Base-by-base conservation (phyloP, 92 coral and sea anemone genomes). In the Desmophyllum pertusum region DNA sequence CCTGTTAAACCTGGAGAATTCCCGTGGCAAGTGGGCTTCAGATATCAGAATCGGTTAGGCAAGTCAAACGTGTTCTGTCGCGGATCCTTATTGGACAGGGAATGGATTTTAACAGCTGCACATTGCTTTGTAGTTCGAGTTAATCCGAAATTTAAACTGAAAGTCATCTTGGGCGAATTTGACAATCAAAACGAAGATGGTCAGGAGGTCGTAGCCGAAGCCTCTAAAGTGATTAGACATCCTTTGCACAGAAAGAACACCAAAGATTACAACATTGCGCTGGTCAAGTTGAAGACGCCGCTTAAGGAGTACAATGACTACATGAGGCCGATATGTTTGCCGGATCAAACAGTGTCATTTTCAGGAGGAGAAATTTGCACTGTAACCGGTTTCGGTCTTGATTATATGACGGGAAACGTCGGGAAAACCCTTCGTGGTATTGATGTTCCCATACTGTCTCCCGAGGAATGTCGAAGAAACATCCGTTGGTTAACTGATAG, bases 91-190 rank as follows among this genome's bases (percentile, higher is more conserved):
- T 25, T 89, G 77, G 83, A 89, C 84, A 86, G 83, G 33, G 66
- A 85, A 17, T 89, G 92, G 92, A 76, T 81, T 21, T 72, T 89
- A 14, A 84, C 92, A 25, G 92, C 92, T 19, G 89, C 92, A 8
- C 92, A 85, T 36, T 89, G 92, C 25, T 84, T 89, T 51, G 81
- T 78, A 40, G 76, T 76, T 27, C 88, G 81, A 35, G 76, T 68
- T 23, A 62, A 78, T 48, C 84, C 64, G 7, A 84, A 73, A 43
- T 53, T 77, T 57, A 75, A 50, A 15, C 45, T 85, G 38, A 75
- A 81, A 33, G 76, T 63, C 17, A 74, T 89, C 8, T n/a, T 89
- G n/a, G 92, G 89, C 31, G 89, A 80, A 68, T 85, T 85, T 31
- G 84, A 89, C 48, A 61, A 53, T 30, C 43, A 80, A 40, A 84